Conservation (phyloP, 2,797 vertebrate genomes). For the Taeniopygia guttata region DNA sequence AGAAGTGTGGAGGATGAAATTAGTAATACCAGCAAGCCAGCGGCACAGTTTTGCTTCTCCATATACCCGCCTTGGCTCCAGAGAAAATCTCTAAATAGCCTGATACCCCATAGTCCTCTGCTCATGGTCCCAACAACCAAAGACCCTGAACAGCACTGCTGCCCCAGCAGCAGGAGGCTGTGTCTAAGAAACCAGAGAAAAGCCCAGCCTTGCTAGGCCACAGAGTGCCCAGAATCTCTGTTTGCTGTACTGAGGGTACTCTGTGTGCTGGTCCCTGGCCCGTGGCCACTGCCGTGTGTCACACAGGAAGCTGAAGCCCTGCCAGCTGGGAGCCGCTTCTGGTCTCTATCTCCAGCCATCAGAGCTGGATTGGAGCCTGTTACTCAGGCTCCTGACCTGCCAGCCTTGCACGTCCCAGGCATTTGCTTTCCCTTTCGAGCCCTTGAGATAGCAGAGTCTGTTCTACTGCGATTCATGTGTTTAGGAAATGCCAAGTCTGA, state of each 20-base stretch:
- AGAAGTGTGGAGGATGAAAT: background rate
- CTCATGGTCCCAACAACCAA: background rate
- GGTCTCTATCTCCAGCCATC: background rate
- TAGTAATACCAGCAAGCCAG: background rate
- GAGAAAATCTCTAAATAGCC: background rate
- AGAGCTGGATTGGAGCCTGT: background rate
- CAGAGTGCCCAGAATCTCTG: background rate
- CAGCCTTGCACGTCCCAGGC: background rate
- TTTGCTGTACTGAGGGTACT: slow-evolving; percentile 44
- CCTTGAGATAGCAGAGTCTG: background rate
- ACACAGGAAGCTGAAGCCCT: slow-evolving; percentile 29
- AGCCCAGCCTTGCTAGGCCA: background rate
- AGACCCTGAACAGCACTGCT: background rate
- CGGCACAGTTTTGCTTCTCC: background rate
- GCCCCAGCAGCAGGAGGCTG: background rate
- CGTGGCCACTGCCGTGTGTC: background rate
- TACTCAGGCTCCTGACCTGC: background rate
- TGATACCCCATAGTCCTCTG: background rate
- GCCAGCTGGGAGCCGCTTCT: slow-evolving; percentile 19
- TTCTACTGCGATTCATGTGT: background rate
- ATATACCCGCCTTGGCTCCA: background rate
- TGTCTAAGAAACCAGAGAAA: background rate
- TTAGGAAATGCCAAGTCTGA: background rate
- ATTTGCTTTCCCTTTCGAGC: background rate
- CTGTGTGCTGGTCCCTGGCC: slow-evolving; percentile 37